Percentiles rank a stretch among this genome's conserved stretches.
phyloP scores from a whole-genome alignment of 2,797 vertebrate species.

The Pseudotriccus pelzelni region DNA sequence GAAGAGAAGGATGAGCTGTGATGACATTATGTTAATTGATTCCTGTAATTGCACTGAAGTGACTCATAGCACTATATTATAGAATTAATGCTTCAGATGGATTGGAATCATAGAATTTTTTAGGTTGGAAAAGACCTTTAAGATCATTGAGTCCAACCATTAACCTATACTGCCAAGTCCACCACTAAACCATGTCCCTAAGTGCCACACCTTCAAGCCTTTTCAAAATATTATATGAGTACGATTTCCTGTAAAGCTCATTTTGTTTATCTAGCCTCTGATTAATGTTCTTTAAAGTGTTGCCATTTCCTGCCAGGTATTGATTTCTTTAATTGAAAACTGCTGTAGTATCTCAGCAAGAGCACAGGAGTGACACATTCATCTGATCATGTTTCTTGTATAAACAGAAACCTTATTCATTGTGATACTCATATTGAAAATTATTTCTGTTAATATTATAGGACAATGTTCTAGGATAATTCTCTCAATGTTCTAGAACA shows the following conservation, averaged over 20 bases:
- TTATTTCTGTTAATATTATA: neutral
- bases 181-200: neutral
- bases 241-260: conserved; percentile 25
- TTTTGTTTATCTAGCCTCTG: conserved; percentile 1
- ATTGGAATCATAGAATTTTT: neutral
- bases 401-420: neutral
- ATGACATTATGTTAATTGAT: conserved; percentile 47
- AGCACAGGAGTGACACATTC: neutral
- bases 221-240: neutral
- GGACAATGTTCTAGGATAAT: too few relatives aligned
- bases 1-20: neutral
- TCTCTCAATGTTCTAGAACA: neutral
- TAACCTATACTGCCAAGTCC: neutral
- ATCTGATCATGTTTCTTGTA: neutral
- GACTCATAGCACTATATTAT: neutral
- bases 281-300: conserved; percentile 31
- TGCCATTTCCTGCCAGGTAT: conserved; percentile 8
- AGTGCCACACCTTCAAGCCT: neutral
- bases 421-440: neutral
- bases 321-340: conserved; percentile 46
- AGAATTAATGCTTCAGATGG: neutral
- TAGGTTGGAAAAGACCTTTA: neutral
- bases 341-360: neutral
- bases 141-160: neutral
- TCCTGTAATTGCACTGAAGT: conserved; percentile 21